These are phyloP conservation scores for Gymnosoma rotundatum DNA, from an alignment of 2,888 invertebrate genomes.

Conservation along the genomic window DNA sequence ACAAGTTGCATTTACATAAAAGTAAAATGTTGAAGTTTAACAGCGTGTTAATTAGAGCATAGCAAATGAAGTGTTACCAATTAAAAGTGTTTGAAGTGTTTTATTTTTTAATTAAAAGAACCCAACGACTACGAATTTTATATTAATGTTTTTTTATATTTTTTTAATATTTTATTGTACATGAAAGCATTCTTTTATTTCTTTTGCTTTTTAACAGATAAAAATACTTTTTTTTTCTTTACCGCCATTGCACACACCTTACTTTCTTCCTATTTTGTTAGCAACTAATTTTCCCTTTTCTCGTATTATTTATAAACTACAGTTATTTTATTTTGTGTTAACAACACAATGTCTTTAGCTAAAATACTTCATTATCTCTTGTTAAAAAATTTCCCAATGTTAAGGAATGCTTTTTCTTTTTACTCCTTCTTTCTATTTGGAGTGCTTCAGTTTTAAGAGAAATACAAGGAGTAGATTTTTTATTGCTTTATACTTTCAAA, in stretches of 20 bases:
- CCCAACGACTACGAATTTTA: too few species aligned
- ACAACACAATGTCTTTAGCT: constrained; percentile 44
- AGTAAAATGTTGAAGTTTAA: neutral
- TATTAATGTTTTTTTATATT: neutral
- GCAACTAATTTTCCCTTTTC: constrained; percentile 34
- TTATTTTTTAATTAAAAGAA: neutral
- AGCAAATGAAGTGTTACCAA: neutral
- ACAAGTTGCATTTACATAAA: too few species aligned
- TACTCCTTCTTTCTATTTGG: neutral
- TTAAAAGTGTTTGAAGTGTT: too few species aligned
- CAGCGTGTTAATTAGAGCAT: neutral
- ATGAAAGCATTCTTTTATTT: neutral
- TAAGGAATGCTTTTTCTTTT: constrained; percentile 49
- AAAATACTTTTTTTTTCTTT: neutral
- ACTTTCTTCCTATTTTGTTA: neutral
- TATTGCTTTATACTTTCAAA: constrained; percentile 16
- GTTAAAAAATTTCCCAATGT: constrained; percentile 49
- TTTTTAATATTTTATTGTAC: neutral
- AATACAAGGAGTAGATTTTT: neutral
- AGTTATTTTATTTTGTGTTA: constrained; percentile 25
- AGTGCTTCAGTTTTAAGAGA: constrained; percentile 7
- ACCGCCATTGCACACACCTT: neutral
- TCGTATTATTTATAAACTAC: neutral
- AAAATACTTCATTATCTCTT: constrained; percentile 51
- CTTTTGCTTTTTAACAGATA: neutral